Conservation (phyloP, 1,140 invertebrate species). For the Aphaenogaster floridana region DNA sequence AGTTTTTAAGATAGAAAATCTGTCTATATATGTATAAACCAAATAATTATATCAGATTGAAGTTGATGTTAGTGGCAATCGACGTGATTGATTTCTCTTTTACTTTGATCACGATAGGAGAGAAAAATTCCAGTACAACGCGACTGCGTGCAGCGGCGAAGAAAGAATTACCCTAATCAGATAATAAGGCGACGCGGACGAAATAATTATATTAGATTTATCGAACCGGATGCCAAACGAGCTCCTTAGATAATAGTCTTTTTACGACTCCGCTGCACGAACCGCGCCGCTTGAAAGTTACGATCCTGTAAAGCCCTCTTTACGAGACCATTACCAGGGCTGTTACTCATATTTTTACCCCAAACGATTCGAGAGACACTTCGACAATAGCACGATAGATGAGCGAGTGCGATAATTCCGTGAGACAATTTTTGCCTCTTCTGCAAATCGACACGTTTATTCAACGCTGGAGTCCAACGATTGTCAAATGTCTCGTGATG, state of each 20-base stretch:
- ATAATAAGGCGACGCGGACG: constrained; percentile 48
- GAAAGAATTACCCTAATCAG: constrained; percentile 40
- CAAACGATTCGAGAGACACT: constrained; percentile 71
- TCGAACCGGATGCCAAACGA: constrained; percentile 66
- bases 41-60: constrained; percentile 1
- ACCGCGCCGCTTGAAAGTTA: constrained; percentile 76
- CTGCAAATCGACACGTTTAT: constrained; percentile 18
- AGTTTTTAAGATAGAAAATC: not conserved
- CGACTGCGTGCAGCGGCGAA: not conserved
- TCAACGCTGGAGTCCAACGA: not conserved
- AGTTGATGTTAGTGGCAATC: not conserved
- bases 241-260: constrained; percentile 78
- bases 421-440: constrained; percentile 7
- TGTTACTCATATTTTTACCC: constrained; percentile 76
- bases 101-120: not conserved
- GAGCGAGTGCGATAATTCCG: constrained; percentile 31
- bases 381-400: constrained; percentile 61
- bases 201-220: constrained; percentile 77
- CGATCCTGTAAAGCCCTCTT: constrained; percentile 78
- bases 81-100: not conserved
- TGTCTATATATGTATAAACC: not conserved
- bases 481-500: constrained; percentile 25
- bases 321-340: constrained; percentile 77
- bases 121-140: constrained; percentile 17
- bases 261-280: constrained; percentile 73